Evolutionary conservation across 2,888 invertebrate genomes (phyloP).

Genomic region (Clistopyga incitator): DNA sequence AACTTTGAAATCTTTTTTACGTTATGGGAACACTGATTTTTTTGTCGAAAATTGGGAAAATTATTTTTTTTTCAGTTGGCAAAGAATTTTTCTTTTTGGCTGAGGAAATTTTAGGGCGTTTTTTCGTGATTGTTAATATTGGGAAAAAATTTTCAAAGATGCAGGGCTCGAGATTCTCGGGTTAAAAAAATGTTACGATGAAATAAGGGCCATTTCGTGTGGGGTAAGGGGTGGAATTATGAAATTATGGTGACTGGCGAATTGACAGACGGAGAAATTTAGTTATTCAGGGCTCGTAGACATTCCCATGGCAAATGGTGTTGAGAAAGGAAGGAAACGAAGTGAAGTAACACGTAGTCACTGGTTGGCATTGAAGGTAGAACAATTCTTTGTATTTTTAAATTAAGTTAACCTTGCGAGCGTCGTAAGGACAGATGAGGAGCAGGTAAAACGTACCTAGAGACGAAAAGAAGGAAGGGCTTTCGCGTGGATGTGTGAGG

Average conservation of each 20-base stretch:
- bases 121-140: no score
- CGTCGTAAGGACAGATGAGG: conserved; percentile 59
- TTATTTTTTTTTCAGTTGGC: no score
- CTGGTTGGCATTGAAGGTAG: conserved; percentile 58
- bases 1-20: no score
- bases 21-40: no score
- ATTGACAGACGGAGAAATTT: not conserved
- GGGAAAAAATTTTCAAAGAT: no score
- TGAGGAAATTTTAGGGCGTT: no score
- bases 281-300: conserved; percentile 21
- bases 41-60: no score
- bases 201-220: no score
- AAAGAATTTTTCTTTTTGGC: no score
- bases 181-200: no score
- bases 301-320: conserved; percentile 26
- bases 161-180: no score
- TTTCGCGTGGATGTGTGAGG: not conserved
- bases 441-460: not conserved
- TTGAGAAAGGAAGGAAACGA: conserved; percentile 19
- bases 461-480: not conserved
- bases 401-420: conserved; percentile 75
- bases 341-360: conserved; percentile 54
- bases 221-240: no score
- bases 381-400: conserved; percentile 76
- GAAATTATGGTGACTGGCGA: not conserved